Evolutionary conservation across 2,113 vertebrate genomes (phyloP), one percentile per base, ranked within the genome.

Genomic region (Bettongia penicillata): DNA sequence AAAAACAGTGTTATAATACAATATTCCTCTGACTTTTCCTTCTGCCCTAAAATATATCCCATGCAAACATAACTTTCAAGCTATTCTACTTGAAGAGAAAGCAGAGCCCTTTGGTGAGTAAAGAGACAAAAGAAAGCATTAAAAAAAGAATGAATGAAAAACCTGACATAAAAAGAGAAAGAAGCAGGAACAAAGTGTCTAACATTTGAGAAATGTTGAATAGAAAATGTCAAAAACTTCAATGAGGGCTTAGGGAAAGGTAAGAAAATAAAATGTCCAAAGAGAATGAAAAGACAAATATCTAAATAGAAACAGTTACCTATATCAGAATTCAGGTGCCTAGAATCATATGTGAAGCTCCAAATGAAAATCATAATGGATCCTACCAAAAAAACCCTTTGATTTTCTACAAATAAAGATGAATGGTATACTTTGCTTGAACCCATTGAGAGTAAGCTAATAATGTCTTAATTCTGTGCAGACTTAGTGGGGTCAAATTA

Each of bases 71-170:
- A 43, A 84, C 68, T 84, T 23, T 84, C n/a, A 84, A 84, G 19
- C n/a, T 43, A 84, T 43, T 91, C 77, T 50, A 23, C 47, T 92
- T 93, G 61, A 24, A 52, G n/a, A 92, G 53, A 94, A 55, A 95
- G 50, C 93, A 77, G 51, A 90, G 61, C 93, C 1, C 10, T 93
- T 95, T 91, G 93, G 43, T 77, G 47, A 43, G 19, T 92, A 93
- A 28, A 93, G 93, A 96, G 49, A 0, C 37, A 77, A 97, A 84
- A 43, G 16, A 84, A 84, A 84, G 5, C 37, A n/a, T 77, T 22
- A 0, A 22, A 43, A 68, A 68, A 31, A 68, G 8, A 53, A 55
- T 55, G 28, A 61, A 68, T 16, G 31, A 68, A 43, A 43, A 6
- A 43, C 16, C 7, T 84, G 68, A 43, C 68, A 23, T 84, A 84